phyloP scores from a whole-genome alignment of 2,888 invertebrate species.

The Sinelater perroti region DNA sequence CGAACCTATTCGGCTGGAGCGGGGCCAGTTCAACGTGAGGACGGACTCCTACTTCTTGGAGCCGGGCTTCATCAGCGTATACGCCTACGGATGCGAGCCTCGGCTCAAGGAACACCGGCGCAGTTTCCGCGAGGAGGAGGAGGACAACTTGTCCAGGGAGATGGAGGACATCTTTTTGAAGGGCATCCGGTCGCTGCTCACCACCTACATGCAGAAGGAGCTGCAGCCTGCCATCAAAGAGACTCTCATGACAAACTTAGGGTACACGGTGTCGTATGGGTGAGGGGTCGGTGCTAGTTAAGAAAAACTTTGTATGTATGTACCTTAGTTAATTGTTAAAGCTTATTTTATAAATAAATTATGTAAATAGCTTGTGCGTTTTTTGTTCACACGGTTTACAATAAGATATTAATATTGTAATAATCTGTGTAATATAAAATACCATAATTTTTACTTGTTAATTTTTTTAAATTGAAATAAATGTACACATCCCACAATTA shows the following conservation, averaged over 20 bases:
- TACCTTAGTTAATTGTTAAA: constrained; percentile 11
- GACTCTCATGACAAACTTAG: constrained; percentile 87
- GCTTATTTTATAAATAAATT: constrained; percentile 13
- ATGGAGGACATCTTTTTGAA: constrained; percentile 87
- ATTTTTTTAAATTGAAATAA: no score
- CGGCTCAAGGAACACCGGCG: constrained; percentile 52
- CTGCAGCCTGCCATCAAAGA: constrained; percentile 86
- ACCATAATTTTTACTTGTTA: no score
- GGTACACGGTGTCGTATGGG: constrained; percentile 86
- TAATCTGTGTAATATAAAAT: no score
- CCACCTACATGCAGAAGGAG: constrained; percentile 84
- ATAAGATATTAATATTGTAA: no score
- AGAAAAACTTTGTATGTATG: constrained; percentile 5
- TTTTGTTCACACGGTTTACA: no score
- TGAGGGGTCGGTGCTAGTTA: constrained; percentile 52
- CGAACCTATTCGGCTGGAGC: constrained; percentile 72
- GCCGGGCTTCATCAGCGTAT: constrained; percentile 85
- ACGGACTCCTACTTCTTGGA: constrained; percentile 86
- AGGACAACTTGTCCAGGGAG: constrained; percentile 76
- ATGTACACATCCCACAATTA: no score
- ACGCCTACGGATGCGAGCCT: constrained; percentile 82
- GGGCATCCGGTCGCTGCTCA: constrained; percentile 81
- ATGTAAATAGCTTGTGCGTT: not conserved
- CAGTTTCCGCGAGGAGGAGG: constrained; percentile 61
- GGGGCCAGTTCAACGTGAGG: constrained; percentile 76